These are phyloP conservation scores for Sphaerodactylus townsendi DNA, from an alignment of 2,113 vertebrate genomes.

Conservation along the genomic window DNA sequence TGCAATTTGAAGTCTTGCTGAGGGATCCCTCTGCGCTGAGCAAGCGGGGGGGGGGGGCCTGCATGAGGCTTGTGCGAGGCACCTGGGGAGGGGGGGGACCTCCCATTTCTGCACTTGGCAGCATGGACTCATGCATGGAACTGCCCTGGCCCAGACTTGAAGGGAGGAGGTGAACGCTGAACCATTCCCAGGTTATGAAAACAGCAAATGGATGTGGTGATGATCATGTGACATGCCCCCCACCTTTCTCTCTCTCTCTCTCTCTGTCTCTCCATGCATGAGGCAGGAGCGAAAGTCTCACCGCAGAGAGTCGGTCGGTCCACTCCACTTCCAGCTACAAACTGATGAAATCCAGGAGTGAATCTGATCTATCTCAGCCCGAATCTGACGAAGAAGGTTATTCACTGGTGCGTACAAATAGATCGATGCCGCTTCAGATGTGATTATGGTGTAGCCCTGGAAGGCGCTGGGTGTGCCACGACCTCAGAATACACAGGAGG, in stretches of 20 bases:
- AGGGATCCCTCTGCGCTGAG: neutral
- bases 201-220: neutral
- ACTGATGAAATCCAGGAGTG: constrained; percentile 94
- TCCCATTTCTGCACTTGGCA: neutral
- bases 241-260: too few relatives aligned
- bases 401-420: constrained; percentile 78
- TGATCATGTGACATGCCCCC: too few relatives aligned
- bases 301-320: constrained; percentile 88
- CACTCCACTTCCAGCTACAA: constrained; percentile 86
- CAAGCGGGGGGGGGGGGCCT: too few relatives aligned
- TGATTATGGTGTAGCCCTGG: too few relatives aligned
- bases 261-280: neutral
- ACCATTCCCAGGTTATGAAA: too few relatives aligned
- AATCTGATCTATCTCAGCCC: constrained; percentile 96
- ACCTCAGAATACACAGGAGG: neutral
- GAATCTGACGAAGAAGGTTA: constrained; percentile 96
- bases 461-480: neutral
- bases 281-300: constrained; percentile 94
- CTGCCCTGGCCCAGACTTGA: too few relatives aligned
- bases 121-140: neutral
- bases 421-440: neutral
- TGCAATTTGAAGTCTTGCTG: neutral
- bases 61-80: neutral
- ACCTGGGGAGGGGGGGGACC: too few relatives aligned
- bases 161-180: neutral